A percentile compares a stretch with the other conserved stretches of the same genome.
phyloP scores from a whole-genome alignment of 2,797 vertebrate genomes.

The Dicrostonyx torquatus region DNA sequence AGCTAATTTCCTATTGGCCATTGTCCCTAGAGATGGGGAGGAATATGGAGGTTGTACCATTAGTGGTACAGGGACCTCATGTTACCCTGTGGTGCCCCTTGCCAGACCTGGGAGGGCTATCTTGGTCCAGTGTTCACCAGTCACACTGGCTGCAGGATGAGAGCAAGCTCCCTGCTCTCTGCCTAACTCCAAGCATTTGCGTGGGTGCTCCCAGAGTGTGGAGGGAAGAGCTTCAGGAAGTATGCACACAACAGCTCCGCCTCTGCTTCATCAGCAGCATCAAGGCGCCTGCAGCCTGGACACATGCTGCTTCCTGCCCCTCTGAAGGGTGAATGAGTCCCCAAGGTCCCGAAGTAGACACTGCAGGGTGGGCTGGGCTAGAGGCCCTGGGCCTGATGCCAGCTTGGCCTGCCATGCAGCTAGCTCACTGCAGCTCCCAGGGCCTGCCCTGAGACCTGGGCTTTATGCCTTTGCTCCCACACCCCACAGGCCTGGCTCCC shows the following conservation, averaged over 20 bases:
- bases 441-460: slow-evolving; percentile 39
- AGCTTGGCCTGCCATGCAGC: slow-evolving; percentile 3
- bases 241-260: not conserved
- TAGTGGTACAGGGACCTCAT: rapidly evolving
- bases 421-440: not conserved
- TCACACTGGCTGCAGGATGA: not conserved
- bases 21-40: not conserved
- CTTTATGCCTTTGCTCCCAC: not conserved
- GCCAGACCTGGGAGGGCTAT: not conserved
- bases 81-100: not conserved
- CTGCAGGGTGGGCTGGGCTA: not conserved
- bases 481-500: slow-evolving; percentile 61
- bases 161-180: not conserved
- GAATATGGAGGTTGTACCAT: not conserved
- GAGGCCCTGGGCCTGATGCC: not conserved
- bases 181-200: not conserved
- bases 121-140: not conserved
- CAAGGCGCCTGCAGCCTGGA: not conserved
- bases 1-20: not conserved
- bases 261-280: not conserved
- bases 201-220: not conserved
- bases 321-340: not conserved
- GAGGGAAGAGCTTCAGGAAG: not conserved
- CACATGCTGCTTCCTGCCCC: not conserved
- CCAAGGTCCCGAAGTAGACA: not conserved